Percentiles rank a stretch among this genome's conserved stretches.
Conservation (phyloP, 2,797 vertebrate species). For the Melanotaenia parkinsoni region DNA sequence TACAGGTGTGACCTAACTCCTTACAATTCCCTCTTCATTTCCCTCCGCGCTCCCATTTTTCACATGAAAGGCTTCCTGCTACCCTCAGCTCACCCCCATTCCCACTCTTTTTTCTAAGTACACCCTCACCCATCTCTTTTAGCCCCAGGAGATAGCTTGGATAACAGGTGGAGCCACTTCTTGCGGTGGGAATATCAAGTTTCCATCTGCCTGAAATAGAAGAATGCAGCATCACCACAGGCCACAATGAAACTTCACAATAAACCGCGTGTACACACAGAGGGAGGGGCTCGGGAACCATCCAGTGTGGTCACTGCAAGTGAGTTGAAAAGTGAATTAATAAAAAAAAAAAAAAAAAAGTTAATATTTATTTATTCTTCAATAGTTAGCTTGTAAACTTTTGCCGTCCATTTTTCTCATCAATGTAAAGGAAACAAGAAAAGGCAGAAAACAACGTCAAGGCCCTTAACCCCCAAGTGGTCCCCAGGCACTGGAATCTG, state of each 20-base stretch:
- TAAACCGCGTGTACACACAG: slow-evolving; percentile 38
- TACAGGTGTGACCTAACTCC: slow-evolving; percentile 74
- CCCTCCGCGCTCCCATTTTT: slow-evolving; percentile 35
- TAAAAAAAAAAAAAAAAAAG: slow-evolving; percentile 15
- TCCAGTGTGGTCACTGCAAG: slow-evolving; percentile 9
- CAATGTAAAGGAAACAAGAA: slow-evolving; percentile 12
- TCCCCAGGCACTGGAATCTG: no score
- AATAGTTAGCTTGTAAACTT: slow-evolving; percentile 38
- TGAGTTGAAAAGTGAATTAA: slow-evolving; percentile 10
- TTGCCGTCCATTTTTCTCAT: slow-evolving; percentile 22
- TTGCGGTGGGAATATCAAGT: slow-evolving; percentile 64
- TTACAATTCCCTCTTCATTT: slow-evolving; percentile 64
- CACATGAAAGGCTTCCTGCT: slow-evolving; percentile 73
- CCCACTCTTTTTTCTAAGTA: slow-evolving; percentile 57
- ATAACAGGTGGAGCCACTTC: slow-evolving; percentile 75
- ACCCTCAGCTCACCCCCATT: slow-evolving; percentile 56
- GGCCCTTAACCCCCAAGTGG: no score
- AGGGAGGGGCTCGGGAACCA: slow-evolving; percentile 4
- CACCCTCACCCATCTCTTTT: slow-evolving; percentile 54
- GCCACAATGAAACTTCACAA: slow-evolving; percentile 55
- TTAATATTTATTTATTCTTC: slow-evolving; percentile 33
- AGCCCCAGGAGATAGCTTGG: slow-evolving; percentile 69
- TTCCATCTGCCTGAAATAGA: slow-evolving; percentile 68
- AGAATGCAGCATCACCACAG: slow-evolving; percentile 63
- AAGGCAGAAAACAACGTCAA: slow-evolving; percentile 3